Conservation (phyloP, 2,797 vertebrate species). For the Eremophila alpestris region DNA sequence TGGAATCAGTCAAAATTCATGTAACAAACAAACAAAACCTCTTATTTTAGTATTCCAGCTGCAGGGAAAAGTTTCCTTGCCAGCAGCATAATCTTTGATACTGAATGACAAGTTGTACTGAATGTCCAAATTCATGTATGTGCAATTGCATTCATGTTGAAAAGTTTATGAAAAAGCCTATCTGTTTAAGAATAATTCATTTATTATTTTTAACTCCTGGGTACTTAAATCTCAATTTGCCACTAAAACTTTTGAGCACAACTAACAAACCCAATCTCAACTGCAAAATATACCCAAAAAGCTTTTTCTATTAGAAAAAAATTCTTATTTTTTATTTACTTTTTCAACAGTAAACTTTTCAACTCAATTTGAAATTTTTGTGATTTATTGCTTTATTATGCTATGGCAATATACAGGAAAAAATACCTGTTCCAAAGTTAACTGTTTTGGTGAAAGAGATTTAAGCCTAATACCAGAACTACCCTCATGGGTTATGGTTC, state of each 20-base stretch:
- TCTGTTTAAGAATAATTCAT: neutral
- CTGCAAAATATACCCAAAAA: neutral
- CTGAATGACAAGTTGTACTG: neutral
- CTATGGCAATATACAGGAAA: neutral
- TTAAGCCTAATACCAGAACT: neutral
- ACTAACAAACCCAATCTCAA: neutral
- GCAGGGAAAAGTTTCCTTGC: neutral
- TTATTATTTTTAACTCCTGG: neutral
- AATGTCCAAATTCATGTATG: neutral
- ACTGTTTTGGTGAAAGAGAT: neutral
- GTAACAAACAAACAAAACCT: neutral
- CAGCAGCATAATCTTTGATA: neutral
- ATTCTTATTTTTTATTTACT: neutral
- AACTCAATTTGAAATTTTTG: neutral
- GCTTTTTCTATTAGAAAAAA: neutral
- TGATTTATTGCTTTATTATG: neutral
- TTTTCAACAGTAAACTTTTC: neutral
- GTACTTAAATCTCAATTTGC: neutral
- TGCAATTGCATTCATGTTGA: neutral
- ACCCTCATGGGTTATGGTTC: neutral
- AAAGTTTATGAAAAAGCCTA: neutral
- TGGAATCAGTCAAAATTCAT: neutral
- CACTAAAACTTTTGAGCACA: neutral
- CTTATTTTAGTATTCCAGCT: neutral
- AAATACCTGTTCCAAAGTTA: neutral